Conservation (phyloP, 2,888 invertebrate genomes). For the Hypomecis atomaria region DNA sequence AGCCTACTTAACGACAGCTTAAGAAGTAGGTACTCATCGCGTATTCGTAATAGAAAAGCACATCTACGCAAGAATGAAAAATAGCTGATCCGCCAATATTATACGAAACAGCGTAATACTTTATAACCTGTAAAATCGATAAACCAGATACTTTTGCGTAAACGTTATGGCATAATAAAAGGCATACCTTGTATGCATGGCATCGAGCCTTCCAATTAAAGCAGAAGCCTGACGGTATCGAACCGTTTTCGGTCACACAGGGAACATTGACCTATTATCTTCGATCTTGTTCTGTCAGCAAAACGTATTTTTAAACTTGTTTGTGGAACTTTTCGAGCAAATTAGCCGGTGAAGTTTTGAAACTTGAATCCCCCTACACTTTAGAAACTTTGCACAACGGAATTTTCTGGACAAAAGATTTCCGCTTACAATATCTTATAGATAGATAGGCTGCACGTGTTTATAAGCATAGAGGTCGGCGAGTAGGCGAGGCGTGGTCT, state of each 20-base stretch:
- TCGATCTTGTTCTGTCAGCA: conserved; percentile 47
- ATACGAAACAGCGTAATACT: conserved; percentile 22
- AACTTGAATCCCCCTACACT: conserved; percentile 16
- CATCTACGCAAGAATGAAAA: conserved; percentile 11
- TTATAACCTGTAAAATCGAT: conserved; percentile 39
- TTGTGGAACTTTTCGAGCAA: conserved; percentile 23
- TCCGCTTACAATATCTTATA: conserved; percentile 11
- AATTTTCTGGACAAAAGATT: conserved; percentile 20
- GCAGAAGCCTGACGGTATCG: conserved; percentile 54
- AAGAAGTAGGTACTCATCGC: not conserved
- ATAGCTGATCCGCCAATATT: conserved; percentile 14
- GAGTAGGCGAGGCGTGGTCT: conserved; percentile 40
- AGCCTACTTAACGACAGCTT: not conserved
- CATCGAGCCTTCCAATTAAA: conserved; percentile 54
- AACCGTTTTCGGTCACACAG: conserved; percentile 55
- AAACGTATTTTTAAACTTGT: conserved; percentile 37
- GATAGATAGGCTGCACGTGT: conserved; percentile 28
- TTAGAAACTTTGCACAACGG: conserved; percentile 7
- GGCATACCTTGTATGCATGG: conserved; percentile 42
- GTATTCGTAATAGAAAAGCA: not conserved
- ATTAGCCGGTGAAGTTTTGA: conserved; percentile 22
- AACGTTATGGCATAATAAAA: conserved; percentile 47
- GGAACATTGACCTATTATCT: conserved; percentile 60
- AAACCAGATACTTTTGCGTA: conserved; percentile 47
- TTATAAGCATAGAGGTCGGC: conserved; percentile 30